phyloP scores from a whole-genome alignment of 1,140 invertebrate species.

The Uloborus diversus region DNA sequence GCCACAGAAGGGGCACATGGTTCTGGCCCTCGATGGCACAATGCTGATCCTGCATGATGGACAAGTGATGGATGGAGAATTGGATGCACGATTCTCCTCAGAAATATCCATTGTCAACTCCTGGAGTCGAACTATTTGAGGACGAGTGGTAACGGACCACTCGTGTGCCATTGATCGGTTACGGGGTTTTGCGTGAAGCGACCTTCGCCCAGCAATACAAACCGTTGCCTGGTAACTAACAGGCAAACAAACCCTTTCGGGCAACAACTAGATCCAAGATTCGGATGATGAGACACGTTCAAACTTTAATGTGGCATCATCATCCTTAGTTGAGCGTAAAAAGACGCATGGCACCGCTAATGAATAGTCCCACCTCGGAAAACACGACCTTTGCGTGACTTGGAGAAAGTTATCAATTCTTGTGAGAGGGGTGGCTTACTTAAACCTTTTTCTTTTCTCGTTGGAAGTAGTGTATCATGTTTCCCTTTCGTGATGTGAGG shows the following conservation, averaged over 20 bases:
- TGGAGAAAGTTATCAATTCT: too few species aligned
- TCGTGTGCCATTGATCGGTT: conserved; percentile 12
- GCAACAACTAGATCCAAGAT: background rate
- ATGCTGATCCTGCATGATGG: conserved; percentile 59
- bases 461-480: too few species aligned
- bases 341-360: too few species aligned
- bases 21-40: conserved; percentile 58
- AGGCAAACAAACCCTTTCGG: background rate
- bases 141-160: background rate
- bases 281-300: background rate
- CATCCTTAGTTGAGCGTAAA: too few species aligned
- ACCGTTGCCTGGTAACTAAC: conserved; percentile 3
- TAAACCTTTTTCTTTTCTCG: too few species aligned
- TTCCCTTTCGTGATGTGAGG: too few species aligned
- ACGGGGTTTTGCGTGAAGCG: conserved; percentile 17
- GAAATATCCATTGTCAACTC: background rate
- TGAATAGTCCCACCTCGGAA: too few species aligned
- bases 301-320: background rate
- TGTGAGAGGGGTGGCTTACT: too few species aligned
- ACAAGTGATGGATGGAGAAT: conserved; percentile 38
- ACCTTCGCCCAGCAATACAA: conserved; percentile 26
- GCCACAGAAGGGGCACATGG: conserved; percentile 69
- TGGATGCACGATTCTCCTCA: background rate
- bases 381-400: too few species aligned
- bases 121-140: background rate